Conservation (phyloP, 1,140 invertebrate species). For the Gerris buenoi region DNA sequence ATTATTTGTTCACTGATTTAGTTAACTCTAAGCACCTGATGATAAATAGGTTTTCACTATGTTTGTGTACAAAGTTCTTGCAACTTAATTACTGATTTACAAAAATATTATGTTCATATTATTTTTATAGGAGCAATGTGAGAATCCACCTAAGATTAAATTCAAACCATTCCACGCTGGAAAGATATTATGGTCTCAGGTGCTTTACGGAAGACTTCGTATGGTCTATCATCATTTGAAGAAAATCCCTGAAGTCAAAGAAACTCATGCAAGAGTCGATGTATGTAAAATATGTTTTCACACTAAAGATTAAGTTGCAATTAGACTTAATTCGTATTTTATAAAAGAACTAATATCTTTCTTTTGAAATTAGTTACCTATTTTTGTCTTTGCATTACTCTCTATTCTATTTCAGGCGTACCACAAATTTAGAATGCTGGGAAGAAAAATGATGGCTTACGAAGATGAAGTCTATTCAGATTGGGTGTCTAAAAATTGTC, state of each 20-base stretch:
- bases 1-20: too few relatives aligned
- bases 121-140: neutral
- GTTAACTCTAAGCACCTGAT: too few relatives aligned
- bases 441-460: neutral
- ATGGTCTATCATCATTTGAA: neutral
- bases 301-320: too few relatives aligned
- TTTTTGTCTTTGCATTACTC: too few relatives aligned
- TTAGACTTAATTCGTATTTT: too few relatives aligned
- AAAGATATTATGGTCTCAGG: neutral
- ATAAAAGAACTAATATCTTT: neutral
- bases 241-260: neutral
- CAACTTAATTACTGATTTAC: too few relatives aligned
- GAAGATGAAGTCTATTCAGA: neutral
- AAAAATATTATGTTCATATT: too few relatives aligned
- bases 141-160: neutral
- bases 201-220: neutral
- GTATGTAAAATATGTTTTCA: too few relatives aligned
- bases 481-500: neutral
- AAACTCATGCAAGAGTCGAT: neutral
- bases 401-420: constrained; percentile 3
- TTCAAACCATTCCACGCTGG: neutral
- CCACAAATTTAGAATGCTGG: neutral
- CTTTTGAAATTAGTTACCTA: neutral
- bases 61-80: too few relatives aligned
- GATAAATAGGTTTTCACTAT: too few relatives aligned